These are phyloP conservation scores for Idaea biselata DNA, from an alignment of 2,888 invertebrate genomes.

Conservation along the genomic window DNA sequence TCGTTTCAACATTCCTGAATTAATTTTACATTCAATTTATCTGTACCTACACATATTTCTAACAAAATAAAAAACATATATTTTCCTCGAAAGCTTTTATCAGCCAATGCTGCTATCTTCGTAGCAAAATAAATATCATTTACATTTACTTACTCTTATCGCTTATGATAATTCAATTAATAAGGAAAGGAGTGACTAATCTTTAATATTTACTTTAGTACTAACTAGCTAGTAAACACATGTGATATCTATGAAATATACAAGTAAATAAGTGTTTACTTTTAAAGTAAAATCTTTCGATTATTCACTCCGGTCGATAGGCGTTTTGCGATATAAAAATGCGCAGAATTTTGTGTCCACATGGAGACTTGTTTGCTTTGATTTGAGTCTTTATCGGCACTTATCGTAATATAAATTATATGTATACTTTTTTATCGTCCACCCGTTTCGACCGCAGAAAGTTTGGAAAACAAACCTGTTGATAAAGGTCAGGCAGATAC, in stretches of 20 bases:
- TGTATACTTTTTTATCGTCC: constrained; percentile 34
- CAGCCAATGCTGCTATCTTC: neutral
- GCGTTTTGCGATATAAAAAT: constrained; percentile 35
- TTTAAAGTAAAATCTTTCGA: neutral
- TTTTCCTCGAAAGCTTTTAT: neutral
- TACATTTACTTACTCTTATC: constrained; percentile 15
- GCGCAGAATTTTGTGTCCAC: constrained; percentile 34
- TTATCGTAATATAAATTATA: constrained; percentile 47
- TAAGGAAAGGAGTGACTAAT: constrained; percentile 4
- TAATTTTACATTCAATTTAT: neutral
- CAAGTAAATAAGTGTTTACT: neutral
- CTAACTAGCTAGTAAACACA: neutral
- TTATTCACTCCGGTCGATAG: constrained; percentile 16
- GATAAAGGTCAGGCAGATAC: neutral
- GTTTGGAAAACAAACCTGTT: constrained; percentile 35
- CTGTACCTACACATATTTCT: neutral
- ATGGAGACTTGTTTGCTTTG: constrained; percentile 25
- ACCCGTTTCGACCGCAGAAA: constrained; percentile 42
- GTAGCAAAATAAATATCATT: constrained; percentile 6
- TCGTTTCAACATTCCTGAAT: neutral
- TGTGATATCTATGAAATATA: neutral
- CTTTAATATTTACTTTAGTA: neutral
- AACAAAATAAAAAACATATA: neutral
- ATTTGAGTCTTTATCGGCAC: constrained; percentile 45
- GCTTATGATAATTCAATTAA: constrained; percentile 21